A percentile compares a stretch with the other conserved stretches of the same genome.
These are phyloP conservation scores for Buphagus erythrorhynchus DNA, from an alignment of 2,797 vertebrate species.

Conservation along the genomic window DNA sequence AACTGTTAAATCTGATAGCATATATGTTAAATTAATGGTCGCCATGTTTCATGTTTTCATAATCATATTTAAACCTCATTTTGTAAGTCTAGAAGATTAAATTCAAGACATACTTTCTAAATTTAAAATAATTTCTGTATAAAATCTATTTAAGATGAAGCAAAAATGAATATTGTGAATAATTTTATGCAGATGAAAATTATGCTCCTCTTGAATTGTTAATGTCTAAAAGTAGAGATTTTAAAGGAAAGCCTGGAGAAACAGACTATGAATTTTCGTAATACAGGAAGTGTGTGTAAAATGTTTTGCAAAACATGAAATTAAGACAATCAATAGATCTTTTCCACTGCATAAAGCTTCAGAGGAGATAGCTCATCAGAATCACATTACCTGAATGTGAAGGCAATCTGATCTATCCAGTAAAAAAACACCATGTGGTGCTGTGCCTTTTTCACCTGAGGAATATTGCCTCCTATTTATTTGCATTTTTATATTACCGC, in stretches of 20 bases:
- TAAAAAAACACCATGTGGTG: neutral
- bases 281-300: neutral
- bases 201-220: neutral
- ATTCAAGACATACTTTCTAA: neutral
- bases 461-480: neutral
- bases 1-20: constrained; percentile 6
- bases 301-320: neutral
- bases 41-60: neutral
- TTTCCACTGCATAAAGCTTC: neutral
- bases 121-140: constrained; percentile 25
- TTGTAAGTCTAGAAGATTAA: constrained; percentile 24
- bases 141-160: constrained; percentile 14
- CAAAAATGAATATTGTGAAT: constrained; percentile 4
- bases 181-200: constrained; percentile 20
- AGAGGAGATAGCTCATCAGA: neutral
- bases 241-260: neutral
- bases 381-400: neutral
- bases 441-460: neutral
- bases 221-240: neutral
- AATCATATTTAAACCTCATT: constrained; percentile 32
- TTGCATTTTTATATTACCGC: neutral
- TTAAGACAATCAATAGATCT: neutral
- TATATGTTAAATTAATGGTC: constrained; percentile 1
- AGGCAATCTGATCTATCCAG: neutral
- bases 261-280: neutral